Evolutionary conservation across 2,113 vertebrate genomes (phyloP), one percentile per base, ranked within the genome.

Genomic region (Pionites leucogaster): DNA sequence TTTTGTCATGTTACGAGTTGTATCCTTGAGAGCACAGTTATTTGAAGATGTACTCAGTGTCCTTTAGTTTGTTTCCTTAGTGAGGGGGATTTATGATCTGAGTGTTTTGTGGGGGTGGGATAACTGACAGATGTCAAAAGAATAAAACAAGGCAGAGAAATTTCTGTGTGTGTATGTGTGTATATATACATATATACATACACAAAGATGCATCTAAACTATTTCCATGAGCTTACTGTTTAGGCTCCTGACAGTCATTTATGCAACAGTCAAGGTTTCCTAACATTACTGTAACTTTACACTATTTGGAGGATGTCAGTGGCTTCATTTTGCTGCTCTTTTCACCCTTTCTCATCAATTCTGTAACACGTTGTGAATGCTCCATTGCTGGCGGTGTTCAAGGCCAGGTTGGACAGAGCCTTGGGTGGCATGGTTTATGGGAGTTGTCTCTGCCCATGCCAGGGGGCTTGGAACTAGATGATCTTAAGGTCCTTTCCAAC

Each of bases 131-230:
- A n/a, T 39, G 12, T 60, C 11, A 55, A 31, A 75, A 74, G 28
- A 70, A 62, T 27, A 77, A 86, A 52, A 44, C 13, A 35, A 59
- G 62, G 41, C 17, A 77, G 46, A 86, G 63, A 52, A 76, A 1
- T 27, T 10, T 42, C 10, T 70, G 3, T 18, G 5, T 81, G 3
- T 71, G 20, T 50, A 4, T 15, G 3, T 27, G 3, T 68, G 7
- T 49, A 1, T 57, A 6, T 64, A 1, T 41, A 4, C n/a, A 7
- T 17, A 4, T 25, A 24, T 35, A 25, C 7, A 7, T 16, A 9
- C 25, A 10, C 10, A 72, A 9, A 82, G 4, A 83, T 7, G 5
- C 4, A 22, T 37, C 14, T n/a, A 79, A 76, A 44, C 42, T 59
- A 41, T 0, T 1, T 37, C 52, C 6, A 6, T 68, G 16, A 64